Evolutionary conservation across 2,113 vertebrate species (phyloP), one percentile per base, ranked within the genome.

Genomic region (Cyprinodon variegatus): DNA sequence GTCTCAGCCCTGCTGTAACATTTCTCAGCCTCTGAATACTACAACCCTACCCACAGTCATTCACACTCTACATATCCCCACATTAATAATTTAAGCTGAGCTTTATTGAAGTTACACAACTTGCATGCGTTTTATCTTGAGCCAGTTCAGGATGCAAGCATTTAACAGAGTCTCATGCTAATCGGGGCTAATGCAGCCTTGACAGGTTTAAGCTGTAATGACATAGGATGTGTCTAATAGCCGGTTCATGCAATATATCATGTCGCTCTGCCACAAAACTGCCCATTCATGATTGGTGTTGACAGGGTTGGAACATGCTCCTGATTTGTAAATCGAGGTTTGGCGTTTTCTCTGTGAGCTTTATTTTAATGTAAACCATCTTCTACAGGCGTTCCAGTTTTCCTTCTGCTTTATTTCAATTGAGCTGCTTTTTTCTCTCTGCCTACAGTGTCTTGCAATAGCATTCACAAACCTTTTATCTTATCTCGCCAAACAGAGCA

Each of bases 161-260:
- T 79, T 71, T 74, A 70, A 74, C 4, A 61, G 38, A 81, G 71
- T 77, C 71, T 82, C 39, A 61, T n/a, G 43, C 62, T 89, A 78
- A 90, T 80, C 89, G 84, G 29, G 7, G 75, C 67, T 86, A 85
- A 87, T 83, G 59, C 79, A 36, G 39, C 43, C 64, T 68, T 86
- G 87, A 88, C 90, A 90, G 63, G 39, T 77, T 70, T 83, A 67
- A 83, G 67, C 85, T 83, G 65, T 48, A 40, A 67, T 83, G 65
- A 87, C 71, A 79, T 61, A 74, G 61, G 39, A 70, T 66, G 63
- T 46, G 39, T 82, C 50, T 81, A 61, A 77, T 60, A 5, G 1
- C 66, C 11, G 46, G 60, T 79, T 78, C 60, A 41, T 78, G 75
- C 37, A 65, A 77, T 74, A 78, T 77, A 74, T 86, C 65, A 74